Conservation (phyloP, 2,888 invertebrate species). For the Hoplodrina ambigua region DNA sequence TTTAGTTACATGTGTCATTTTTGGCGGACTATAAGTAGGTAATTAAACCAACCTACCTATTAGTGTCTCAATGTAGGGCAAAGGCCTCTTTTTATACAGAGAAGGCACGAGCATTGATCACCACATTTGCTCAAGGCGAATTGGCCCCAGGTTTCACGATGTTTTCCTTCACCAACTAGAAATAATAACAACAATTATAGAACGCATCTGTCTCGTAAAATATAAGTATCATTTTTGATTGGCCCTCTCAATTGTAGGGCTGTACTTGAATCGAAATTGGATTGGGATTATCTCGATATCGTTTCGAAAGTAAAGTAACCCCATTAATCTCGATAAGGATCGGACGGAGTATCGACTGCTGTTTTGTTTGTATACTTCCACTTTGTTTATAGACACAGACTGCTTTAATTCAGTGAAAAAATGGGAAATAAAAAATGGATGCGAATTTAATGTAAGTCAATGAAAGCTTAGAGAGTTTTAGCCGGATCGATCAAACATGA, state of each 20-base stretch:
- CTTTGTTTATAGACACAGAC: slow-evolving; percentile 37
- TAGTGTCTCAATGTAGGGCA: no score
- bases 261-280: slow-evolving; percentile 73
- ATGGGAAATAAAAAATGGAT: slow-evolving; percentile 8
- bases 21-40: not conserved
- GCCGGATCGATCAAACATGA: not conserved
- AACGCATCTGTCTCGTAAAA: slow-evolving; percentile 64
- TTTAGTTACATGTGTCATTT: slow-evolving; percentile 27
- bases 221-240: slow-evolving; percentile 70
- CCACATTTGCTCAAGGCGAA: no score
- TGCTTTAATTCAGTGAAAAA: slow-evolving; percentile 28
- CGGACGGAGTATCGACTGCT: slow-evolving; percentile 54
- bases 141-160: no score
- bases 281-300: slow-evolving; percentile 71
- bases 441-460: slow-evolving; percentile 8
- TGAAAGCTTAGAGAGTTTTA: not conserved
- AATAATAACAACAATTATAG: slow-evolving; percentile 53
- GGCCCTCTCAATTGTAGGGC: slow-evolving; percentile 66
- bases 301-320: slow-evolving; percentile 65
- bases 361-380: slow-evolving; percentile 58
- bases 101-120: no score
- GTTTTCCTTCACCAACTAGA: not conserved
- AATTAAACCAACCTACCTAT: no score
- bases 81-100: no score
- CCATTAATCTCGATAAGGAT: slow-evolving; percentile 69